Evolutionary conservation across 1,140 invertebrate species (phyloP), one percentile per base, ranked within the genome.

Genomic region (Aphidius gifuensis): DNA sequence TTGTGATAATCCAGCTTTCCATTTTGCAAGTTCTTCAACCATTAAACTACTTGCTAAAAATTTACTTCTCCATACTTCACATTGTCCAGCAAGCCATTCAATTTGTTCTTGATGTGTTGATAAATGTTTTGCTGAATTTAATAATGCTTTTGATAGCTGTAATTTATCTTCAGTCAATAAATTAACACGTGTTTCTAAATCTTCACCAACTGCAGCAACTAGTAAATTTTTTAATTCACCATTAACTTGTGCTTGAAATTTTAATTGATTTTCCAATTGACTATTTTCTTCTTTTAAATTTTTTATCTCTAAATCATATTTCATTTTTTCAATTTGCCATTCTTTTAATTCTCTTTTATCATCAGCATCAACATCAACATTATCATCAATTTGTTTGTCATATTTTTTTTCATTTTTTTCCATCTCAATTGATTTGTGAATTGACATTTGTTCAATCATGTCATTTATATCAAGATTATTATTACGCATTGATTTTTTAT

Each of bases 61-160:
- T 87, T 97, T 97, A 71, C 92, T 96, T 64, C 93, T 87, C 93
- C 94, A 97, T 59, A 97, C 92, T 83, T 97, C 94, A 78, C 93
- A 94, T 71, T 96, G 93, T 4, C 94, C 92, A 38, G 92, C 91
- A 32, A 97, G 79, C 84, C 90, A 93, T 75, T 97, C 94, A 4
- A 93, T 90, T 82, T 96, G 92, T 77, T 97, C 94, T 76, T 92
- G 91, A 79, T 95, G 93, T 2, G 90, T 90, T 51, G 87, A 89
- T 47, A 95, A 81, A 76, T 92, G 87, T 77, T 93, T 88, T 8
- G 91, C 89, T 49, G 92, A 95, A 69, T 89, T 91, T 1, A 94
- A 79, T 46, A 97, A 81, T 46, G 94, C 92, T 68, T 89, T 83
- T 0, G 93, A 90, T 67, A 97, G 82, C 69, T 94, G 89, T 51